phyloP scores from a whole-genome alignment of 2,888 invertebrate genomes.

The Entomobrya multifasciata region DNA sequence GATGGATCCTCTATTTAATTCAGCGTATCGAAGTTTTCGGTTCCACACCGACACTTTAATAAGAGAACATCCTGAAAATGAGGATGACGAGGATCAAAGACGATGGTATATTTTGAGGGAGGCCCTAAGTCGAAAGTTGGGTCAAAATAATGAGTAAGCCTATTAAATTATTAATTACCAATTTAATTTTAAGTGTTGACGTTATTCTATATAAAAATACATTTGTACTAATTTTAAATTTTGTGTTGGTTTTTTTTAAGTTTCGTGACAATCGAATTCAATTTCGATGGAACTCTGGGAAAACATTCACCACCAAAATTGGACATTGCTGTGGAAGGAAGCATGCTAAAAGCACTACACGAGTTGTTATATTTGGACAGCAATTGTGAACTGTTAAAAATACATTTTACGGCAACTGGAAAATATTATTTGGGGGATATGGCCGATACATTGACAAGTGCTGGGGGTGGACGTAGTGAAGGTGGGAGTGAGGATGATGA shows the following conservation, averaged over 20 bases:
- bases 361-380: background rate
- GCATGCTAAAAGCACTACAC: background rate
- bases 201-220: no score
- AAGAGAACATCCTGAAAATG: background rate
- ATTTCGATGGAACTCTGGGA: background rate
- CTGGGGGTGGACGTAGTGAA: background rate
- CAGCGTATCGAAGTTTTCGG: background rate
- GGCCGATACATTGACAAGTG: background rate
- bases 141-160: background rate
- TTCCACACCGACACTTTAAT: background rate
- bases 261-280: background rate
- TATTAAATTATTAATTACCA: background rate
- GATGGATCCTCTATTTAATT: background rate
- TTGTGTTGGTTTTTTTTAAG: background rate
- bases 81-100: background rate
- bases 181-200: no score
- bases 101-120: background rate
- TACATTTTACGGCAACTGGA: background rate
- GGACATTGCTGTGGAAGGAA: background rate
- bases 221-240: no score
- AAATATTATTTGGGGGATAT: background rate
- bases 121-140: background rate
- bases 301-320: background rate
- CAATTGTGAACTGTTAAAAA: background rate
- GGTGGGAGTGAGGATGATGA: background rate